Evolutionary conservation across 2,888 invertebrate genomes (phyloP).

Genomic region (Macrophya alboannulata): DNA sequence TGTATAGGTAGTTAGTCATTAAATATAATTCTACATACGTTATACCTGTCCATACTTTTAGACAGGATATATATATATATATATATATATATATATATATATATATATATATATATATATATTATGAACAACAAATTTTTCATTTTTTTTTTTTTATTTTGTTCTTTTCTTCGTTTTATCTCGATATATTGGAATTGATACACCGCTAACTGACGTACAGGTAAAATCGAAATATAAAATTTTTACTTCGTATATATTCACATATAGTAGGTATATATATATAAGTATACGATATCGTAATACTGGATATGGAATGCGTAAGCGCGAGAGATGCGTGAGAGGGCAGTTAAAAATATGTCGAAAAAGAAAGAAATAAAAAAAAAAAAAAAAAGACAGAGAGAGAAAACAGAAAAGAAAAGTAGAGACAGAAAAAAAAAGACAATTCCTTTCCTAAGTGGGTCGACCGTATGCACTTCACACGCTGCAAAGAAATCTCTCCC

Average conservation of each 20-base stretch:
- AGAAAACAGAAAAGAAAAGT: neutral
- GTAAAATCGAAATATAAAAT: too few species aligned
- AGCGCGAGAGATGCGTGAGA: conserved; percentile 15
- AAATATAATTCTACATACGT: neutral
- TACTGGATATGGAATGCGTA: conserved; percentile 10
- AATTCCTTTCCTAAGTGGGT: conserved; percentile 29
- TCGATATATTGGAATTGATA: too few species aligned
- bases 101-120: too few species aligned
- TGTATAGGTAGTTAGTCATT: neutral
- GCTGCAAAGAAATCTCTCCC: conserved; percentile 3
- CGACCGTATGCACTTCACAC: neutral
- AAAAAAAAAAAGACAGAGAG: neutral
- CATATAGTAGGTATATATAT: neutral
- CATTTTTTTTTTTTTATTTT: too few species aligned
- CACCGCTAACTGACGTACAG: too few species aligned
- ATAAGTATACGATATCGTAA: neutral
- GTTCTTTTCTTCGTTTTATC: too few species aligned
- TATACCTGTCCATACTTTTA: too few species aligned
- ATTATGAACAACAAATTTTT: too few species aligned
- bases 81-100: neutral
- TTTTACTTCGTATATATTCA: too few species aligned
- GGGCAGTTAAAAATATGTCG: conserved; percentile 34
- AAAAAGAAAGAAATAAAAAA: neutral
- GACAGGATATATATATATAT: neutral
- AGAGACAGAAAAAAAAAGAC: neutral